Base-by-base conservation (phyloP, 2,888 invertebrate genomes). In the Parapristionchus giblindavisi region DNA sequence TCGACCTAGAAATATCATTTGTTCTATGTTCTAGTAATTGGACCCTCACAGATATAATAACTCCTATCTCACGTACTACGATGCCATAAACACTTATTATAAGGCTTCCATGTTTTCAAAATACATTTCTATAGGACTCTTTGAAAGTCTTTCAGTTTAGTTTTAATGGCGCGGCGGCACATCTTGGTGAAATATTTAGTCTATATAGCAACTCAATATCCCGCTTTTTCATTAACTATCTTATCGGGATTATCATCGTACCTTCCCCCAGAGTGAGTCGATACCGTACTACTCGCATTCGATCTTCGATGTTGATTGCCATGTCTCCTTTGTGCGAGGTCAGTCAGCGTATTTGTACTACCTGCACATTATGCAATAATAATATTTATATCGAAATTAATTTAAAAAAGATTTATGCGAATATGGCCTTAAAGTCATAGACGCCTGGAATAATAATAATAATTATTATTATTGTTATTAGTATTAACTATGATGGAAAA, bases 261-360 rank as follows among this genome's bases (percentile, higher is more conserved):
- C 83, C 84, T 77, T 40, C 87, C 85, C 21, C 87, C 86, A 2
- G 87, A 87, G 77, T 87, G 86, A 5, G 87, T 85, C 38, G 86
- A 87, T 14, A 87, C 78, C 21, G 87, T 87, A 77, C 84, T 84
- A 17, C 85, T 87, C 4, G 87, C 87, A 63, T 87, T 87, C 2
- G 86, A 86, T 52, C 87, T 76, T 58, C 87, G 78, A 77, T 86
- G 87, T 11, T 80, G 78, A 34, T 81, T 83, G 3, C 85, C 85
- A 74, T 87, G 87, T 38, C 87, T 70, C 38, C 84, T 63, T 58
- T 85, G 85, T 11, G 87, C 87, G 56, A 87, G 77, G 61, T 87
- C 87, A 6, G 87, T 87, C 61, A 87, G 79, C 8, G 87, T 87
- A 75, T 87, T 87, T 24, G 87, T 87, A 61, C 83, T 83, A 32